phyloP scores from a whole-genome alignment of 2,888 invertebrate genomes.

The Gastrophysa polygoni region DNA sequence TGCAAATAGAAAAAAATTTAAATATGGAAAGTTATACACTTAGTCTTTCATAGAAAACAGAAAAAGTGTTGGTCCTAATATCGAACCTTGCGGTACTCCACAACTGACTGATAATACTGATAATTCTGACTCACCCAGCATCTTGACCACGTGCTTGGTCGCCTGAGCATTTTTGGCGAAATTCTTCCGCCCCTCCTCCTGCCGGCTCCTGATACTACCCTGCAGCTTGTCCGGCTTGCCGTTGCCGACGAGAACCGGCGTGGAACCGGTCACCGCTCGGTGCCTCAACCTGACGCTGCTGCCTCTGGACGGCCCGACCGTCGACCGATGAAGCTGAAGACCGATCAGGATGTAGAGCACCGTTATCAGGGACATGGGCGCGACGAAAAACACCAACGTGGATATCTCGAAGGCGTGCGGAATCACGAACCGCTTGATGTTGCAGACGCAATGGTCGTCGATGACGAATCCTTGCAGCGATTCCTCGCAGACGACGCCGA shows the following conservation, averaged over 20 bases:
- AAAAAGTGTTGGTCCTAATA: no score
- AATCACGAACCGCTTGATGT: slow-evolving; percentile 53
- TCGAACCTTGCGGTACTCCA: no score
- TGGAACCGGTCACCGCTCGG: slow-evolving; percentile 41
- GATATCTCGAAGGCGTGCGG: slow-evolving; percentile 62
- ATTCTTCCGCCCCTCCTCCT: slow-evolving; percentile 57
- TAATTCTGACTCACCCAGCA: slow-evolving; percentile 62
- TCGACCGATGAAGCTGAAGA: slow-evolving; percentile 55
- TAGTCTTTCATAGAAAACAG: no score
- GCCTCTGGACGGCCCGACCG: slow-evolving; percentile 48
- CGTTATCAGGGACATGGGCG: slow-evolving; percentile 66
- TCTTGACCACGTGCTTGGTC: slow-evolving; percentile 61
- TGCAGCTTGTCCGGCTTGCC: slow-evolving; percentile 36
- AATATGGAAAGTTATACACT: no score
- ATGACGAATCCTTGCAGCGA: slow-evolving; percentile 45
- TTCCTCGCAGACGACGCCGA: slow-evolving; percentile 67
- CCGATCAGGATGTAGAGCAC: slow-evolving; percentile 62
- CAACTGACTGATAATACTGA: neutral
- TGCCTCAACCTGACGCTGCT: slow-evolving; percentile 55
- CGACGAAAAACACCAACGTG: slow-evolving; percentile 65
- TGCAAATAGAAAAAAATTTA: no score
- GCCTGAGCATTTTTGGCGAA: slow-evolving; percentile 55
- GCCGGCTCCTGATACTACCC: slow-evolving; percentile 34
- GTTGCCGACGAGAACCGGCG: slow-evolving; percentile 41
- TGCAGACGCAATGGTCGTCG: slow-evolving; percentile 52